Evolutionary conservation across 2,113 vertebrate species (phyloP).

Genomic region (Scopus umbretta): DNA sequence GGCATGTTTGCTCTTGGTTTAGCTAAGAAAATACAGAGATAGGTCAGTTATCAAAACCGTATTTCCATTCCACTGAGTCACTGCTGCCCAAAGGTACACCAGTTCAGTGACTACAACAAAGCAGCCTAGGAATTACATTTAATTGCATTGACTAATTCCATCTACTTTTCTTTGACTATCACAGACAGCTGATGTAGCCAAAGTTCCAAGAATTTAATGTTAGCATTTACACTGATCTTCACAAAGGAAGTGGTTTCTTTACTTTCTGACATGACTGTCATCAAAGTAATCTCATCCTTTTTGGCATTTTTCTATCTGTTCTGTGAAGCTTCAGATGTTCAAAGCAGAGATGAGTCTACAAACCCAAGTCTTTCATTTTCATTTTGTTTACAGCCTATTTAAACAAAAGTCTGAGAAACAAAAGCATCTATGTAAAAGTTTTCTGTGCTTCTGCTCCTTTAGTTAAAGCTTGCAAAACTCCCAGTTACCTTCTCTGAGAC

Average conservation of each 20-base stretch:
- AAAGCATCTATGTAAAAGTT: neutral
- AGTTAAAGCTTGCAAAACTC: neutral
- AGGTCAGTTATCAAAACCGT: neutral
- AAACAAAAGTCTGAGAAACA: neutral
- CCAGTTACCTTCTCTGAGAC: neutral
- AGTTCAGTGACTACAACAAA: neutral
- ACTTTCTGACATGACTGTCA: neutral
- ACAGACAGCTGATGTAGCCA: neutral
- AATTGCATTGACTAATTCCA: neutral
- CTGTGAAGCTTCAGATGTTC: neutral
- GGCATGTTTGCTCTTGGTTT: neutral
- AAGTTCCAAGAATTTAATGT: neutral
- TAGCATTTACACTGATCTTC: neutral
- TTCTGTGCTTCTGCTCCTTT: neutral
- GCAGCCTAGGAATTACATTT: neutral
- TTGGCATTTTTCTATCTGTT: neutral
- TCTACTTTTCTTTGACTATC: neutral
- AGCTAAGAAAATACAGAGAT: neutral
- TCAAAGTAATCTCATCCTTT: neutral
- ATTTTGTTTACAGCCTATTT: neutral
- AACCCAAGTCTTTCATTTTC: neutral
- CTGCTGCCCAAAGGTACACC: neutral
- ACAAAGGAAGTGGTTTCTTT: neutral
- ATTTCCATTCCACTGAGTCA: neutral
- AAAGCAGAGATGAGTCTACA: neutral